Conservation (phyloP, 2,113 vertebrate species). For the Epinephelus moara region DNA sequence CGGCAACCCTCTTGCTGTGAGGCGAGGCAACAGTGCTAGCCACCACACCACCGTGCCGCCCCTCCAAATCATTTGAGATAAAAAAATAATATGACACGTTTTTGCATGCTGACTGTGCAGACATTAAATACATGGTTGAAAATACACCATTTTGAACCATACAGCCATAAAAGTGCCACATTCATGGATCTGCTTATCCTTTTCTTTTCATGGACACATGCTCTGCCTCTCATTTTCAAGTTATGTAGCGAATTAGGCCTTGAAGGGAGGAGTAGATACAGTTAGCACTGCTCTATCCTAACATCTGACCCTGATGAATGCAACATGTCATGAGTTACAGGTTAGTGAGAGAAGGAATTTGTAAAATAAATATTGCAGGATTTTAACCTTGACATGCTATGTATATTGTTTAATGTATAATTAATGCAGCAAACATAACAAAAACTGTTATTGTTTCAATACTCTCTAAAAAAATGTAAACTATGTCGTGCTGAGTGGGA, state of each 20-base stretch:
- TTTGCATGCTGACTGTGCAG: neutral
- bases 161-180: neutral
- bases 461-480: neutral
- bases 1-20: too few species aligned
- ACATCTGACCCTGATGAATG: neutral
- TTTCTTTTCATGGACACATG: neutral
- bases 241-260: neutral
- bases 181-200: neutral
- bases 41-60: too few species aligned
- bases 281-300: neutral
- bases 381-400: neutral
- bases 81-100: neutral
- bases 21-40: too few species aligned
- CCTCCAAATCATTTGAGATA: neutral
- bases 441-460: neutral
- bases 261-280: neutral
- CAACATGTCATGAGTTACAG: neutral
- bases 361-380: neutral
- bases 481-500: slow-evolving; percentile 14
- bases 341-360: neutral
- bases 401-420: neutral
- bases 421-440: neutral
- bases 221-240: neutral
- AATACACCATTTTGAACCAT: neutral
- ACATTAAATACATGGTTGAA: neutral